Conservation (phyloP, 92 coral and sea anemone species). For the Zoanthus sociatus region DNA sequence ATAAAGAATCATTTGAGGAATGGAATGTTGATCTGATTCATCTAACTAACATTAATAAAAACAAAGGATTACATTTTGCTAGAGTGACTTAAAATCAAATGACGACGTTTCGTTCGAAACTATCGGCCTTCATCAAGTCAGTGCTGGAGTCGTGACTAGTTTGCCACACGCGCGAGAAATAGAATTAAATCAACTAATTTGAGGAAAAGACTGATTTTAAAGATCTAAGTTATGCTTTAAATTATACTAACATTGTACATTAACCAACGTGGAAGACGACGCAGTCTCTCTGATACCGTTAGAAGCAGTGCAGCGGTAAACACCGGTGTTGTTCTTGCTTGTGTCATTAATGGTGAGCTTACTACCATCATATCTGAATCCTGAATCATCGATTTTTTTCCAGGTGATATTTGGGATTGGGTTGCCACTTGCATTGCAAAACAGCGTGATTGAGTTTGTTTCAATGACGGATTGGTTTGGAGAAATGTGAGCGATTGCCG, state of each 20-base stretch:
- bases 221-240: not conserved
- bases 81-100: too few relatives aligned
- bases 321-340: slow-evolving; percentile 27
- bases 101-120: too few relatives aligned
- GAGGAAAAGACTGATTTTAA: not conserved
- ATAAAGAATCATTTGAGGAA: too few relatives aligned
- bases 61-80: too few relatives aligned
- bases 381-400: slow-evolving; percentile 33
- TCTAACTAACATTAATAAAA: too few relatives aligned
- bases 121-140: too few relatives aligned
- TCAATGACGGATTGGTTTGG: slow-evolving; percentile 48
- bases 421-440: slow-evolving; percentile 65
- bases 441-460: slow-evolving; percentile 43
- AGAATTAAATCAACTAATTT: too few relatives aligned
- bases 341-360: not conserved
- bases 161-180: too few relatives aligned
- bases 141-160: too few relatives aligned
- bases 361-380: not conserved
- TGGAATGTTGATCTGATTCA: too few relatives aligned
- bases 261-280: slow-evolving; percentile 2
- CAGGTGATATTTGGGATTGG: slow-evolving; percentile 63
- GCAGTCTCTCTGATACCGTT: slow-evolving; percentile 51
- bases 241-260: slow-evolving; percentile 56
- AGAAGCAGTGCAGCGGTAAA: slow-evolving; percentile 51
- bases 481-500: slow-evolving; percentile 8